Evolutionary conservation across 2,797 vertebrate species (phyloP), one percentile per base, ranked within the genome.

Genomic region (Peromyscus aztecus): DNA sequence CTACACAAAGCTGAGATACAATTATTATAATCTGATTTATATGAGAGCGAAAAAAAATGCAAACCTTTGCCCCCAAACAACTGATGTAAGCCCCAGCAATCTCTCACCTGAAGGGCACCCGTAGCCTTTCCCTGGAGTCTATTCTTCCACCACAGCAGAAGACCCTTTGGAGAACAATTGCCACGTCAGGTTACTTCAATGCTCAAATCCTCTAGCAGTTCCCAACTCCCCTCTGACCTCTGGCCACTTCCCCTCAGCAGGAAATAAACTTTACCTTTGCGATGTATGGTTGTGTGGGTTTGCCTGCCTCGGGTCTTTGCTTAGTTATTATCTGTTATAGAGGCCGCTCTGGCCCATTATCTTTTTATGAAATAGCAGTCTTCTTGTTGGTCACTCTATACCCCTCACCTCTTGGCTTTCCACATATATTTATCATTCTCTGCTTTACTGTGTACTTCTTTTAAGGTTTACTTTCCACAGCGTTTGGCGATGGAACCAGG

Each of bases 1-100:
- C 75, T 91, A 17, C 17, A 31, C 84, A 88, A 86, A 34, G 40
- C 37, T 3, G 77, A 88, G 81, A 55, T 43, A 52, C 80, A 89
- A 94, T 96, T 80, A 90, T 92, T 94, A 24, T 80, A 67, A 87
- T 93, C 40, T 86, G 87, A 94, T 89, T 94, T 37, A 87, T 52
- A 43, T 7, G 83, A 52, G 80, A 94, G 69, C 2, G 31, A 23
- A 23, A 71, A 65, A 85, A 75, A 81, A 10, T 27, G 76, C 73
- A 95, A 94, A 80, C 1, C 14, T 85, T 52, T 81, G 67, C 57
- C 52, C 69, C 55, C 31, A 77, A 86, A 91, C 71, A 89, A 27
- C 69, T 77, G 76, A 85, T 46, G 46, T 46, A 34, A 84, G 73
- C n/a, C 77, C 59, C 49, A 12, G 19, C 23, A 10, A 4, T 85